Evolutionary conservation across 2,113 vertebrate genomes (phyloP).

Genomic region (Neoarius graeffei): DNA sequence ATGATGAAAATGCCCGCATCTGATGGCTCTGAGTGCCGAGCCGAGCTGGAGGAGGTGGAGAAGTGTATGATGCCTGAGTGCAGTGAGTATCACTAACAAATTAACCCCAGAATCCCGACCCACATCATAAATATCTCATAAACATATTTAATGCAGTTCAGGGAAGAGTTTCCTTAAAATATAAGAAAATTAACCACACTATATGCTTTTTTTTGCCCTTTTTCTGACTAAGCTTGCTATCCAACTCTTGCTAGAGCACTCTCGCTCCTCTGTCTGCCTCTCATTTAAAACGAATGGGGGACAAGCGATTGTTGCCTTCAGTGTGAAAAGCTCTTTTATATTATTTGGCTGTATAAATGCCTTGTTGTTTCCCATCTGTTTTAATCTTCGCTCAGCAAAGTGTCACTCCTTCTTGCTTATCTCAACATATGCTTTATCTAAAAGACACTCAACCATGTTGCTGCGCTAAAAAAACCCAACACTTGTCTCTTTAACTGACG

Average conservation of each 20-base stretch:
- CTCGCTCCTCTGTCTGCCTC: not conserved
- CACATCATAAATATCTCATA: not conserved
- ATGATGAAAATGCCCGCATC: slow-evolving; percentile 94
- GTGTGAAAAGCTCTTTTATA: not conserved
- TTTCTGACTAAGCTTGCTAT: not conserved
- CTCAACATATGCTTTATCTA: slow-evolving; percentile 14
- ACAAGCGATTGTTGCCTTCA: not conserved
- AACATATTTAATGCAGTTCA: not conserved
- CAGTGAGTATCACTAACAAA: slow-evolving; percentile 76
- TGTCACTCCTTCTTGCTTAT: not conserved
- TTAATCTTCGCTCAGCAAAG: not conserved
- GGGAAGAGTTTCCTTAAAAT: not conserved
- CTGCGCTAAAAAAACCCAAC: not conserved
- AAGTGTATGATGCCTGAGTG: slow-evolving; percentile 98
- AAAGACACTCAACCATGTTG: not conserved
- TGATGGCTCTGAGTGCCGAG: slow-evolving; percentile 89
- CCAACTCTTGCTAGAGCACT: not conserved
- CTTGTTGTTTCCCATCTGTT: not conserved
- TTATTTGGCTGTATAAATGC: not conserved
- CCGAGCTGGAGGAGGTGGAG: slow-evolving; percentile 84
- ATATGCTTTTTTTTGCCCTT: not conserved
- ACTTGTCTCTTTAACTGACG: not conserved
- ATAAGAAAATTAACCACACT: not conserved
- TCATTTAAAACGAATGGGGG: not conserved
- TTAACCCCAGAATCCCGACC: too few species aligned